Evolutionary conservation across 92 coral and sea anemone species (phyloP).

Genomic region (Phenganax subtilis): DNA sequence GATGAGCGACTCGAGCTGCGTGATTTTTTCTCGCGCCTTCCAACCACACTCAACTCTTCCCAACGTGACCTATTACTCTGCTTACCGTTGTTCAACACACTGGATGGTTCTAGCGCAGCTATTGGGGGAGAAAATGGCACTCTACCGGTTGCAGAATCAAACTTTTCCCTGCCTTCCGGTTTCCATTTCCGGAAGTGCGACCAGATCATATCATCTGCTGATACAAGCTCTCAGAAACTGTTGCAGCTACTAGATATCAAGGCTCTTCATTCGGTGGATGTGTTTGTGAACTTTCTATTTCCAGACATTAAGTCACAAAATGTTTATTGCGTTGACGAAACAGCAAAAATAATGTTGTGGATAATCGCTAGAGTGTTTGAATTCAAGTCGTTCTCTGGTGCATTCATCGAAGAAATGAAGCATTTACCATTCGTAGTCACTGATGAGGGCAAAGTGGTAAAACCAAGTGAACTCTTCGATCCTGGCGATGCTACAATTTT

Average conservation of each 20-base stretch:
- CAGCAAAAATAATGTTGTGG: slow-evolving; percentile 83
- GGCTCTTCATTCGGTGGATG: slow-evolving; percentile 68
- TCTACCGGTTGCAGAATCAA: slow-evolving; percentile 76
- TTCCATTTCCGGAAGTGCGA: slow-evolving; percentile 61
- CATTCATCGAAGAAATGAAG: slow-evolving; percentile 82
- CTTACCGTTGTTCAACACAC: slow-evolving; percentile 76
- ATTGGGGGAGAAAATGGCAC: slow-evolving; percentile 60
- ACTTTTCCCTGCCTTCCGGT: slow-evolving; percentile 64
- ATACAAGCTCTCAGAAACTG: slow-evolving; percentile 81
- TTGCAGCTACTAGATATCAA: slow-evolving; percentile 72
- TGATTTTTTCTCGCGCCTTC: slow-evolving; percentile 27
- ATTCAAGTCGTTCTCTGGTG: slow-evolving; percentile 65
- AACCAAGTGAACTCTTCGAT: slow-evolving; percentile 81
- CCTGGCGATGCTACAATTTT: slow-evolving; percentile 75
- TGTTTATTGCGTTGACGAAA: slow-evolving; percentile 63
- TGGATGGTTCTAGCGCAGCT: slow-evolving; percentile 67
- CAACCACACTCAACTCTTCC: slow-evolving; percentile 19
- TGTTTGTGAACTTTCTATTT: slow-evolving; percentile 69
- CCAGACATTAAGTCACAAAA: slow-evolving; percentile 64
- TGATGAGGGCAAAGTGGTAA: slow-evolving; percentile 58
- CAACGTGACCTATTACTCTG: slow-evolving; percentile 72
- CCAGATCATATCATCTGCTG: slow-evolving; percentile 82
- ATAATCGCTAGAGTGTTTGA: slow-evolving; percentile 75
- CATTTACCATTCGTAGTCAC: slow-evolving; percentile 73
- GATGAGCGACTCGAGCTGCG: slow-evolving; percentile 13